Evolutionary conservation across 2,797 vertebrate species (phyloP).

Genomic region (Alfaro cultratus): DNA sequence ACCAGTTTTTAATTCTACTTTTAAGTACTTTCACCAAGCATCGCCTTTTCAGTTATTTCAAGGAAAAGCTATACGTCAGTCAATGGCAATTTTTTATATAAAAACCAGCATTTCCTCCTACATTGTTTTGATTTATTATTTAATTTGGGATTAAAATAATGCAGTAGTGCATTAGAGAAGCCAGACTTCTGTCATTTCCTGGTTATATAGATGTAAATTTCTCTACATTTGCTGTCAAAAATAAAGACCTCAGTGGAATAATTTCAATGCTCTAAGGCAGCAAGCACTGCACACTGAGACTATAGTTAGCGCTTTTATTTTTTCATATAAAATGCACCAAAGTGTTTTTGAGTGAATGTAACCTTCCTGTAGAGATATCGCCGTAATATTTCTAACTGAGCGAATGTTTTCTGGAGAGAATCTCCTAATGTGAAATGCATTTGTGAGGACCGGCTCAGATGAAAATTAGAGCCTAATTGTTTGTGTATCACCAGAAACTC

Average conservation of each 20-base stretch:
- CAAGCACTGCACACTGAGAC: neutral
- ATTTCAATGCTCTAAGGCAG: neutral
- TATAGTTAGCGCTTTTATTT: neutral
- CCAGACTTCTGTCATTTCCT: neutral
- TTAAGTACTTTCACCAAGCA: neutral
- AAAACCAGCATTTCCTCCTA: neutral
- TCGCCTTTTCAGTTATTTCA: neutral
- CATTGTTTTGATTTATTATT: neutral
- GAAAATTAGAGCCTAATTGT: neutral
- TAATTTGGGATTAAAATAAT: neutral
- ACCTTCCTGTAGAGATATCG: neutral
- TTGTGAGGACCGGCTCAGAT: neutral
- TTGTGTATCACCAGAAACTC: neutral
- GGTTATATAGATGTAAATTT: neutral
- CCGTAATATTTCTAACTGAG: neutral
- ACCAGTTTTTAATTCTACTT: neutral
- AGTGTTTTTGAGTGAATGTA: neutral
- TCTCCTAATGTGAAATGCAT: neutral
- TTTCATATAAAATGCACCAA: neutral
- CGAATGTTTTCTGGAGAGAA: neutral
- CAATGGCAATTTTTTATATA: neutral
- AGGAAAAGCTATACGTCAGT: neutral
- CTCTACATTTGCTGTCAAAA: neutral
- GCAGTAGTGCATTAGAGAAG: neutral
- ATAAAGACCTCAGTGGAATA: neutral